phyloP scores from a whole-genome alignment of 2,797 vertebrate species.

The Scyliorhinus canicula region DNA sequence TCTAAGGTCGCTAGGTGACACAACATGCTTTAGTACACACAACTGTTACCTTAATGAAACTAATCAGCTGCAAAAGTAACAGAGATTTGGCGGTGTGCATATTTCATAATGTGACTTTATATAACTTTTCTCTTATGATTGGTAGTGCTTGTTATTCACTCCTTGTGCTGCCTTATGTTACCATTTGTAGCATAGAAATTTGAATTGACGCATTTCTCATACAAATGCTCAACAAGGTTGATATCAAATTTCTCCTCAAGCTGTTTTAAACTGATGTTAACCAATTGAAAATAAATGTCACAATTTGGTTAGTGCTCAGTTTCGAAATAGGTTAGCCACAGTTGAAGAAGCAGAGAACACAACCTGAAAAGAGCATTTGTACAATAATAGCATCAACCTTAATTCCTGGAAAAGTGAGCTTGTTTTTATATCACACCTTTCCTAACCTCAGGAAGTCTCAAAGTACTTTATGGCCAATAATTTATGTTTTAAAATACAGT shows the following conservation, averaged over 20 bases:
- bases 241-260: not conserved
- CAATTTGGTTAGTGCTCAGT: not conserved
- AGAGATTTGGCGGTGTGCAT: not conserved
- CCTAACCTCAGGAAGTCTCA: not conserved
- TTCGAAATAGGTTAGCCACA: not conserved
- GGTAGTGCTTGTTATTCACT: not conserved
- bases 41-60: not conserved
- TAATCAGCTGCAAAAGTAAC: not conserved
- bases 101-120: not conserved
- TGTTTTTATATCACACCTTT: not conserved
- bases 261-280: not conserved
- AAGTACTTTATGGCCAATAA: not conserved
- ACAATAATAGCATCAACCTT: not conserved
- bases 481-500: not conserved
- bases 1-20: not conserved
- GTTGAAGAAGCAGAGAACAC: not conserved
- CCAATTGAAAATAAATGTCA: not conserved
- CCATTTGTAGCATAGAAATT: not conserved
- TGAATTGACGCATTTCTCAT: not conserved
- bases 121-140: not conserved
- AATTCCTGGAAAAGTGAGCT: not conserved
- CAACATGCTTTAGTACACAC: not conserved
- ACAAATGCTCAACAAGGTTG: not conserved
- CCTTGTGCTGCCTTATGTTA: not conserved
- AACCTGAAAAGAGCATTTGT: not conserved